Conservation (phyloP, 2,888 invertebrate genomes). For the Uropetala carovei region DNA sequence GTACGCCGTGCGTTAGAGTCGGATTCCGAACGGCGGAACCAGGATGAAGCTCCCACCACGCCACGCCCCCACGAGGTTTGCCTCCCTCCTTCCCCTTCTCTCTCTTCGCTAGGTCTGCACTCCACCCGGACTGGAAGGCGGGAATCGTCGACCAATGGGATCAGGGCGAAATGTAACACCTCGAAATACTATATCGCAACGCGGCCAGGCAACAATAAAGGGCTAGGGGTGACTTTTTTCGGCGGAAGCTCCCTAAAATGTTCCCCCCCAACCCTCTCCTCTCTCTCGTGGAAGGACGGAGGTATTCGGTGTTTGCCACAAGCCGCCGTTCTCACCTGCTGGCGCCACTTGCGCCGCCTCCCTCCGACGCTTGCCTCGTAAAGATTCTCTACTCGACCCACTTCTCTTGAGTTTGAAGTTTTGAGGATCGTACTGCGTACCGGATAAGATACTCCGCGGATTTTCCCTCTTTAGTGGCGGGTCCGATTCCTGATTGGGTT, state of each 20-base stretch:
- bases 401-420: neutral
- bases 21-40: neutral
- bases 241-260: neutral
- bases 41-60: neutral
- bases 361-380: neutral
- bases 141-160: neutral
- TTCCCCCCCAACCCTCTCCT: neutral
- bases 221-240: neutral
- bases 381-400: neutral
- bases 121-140: neutral
- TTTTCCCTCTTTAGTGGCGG: neutral
- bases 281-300: neutral
- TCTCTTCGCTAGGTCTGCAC: neutral
- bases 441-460: neutral
- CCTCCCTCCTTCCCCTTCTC: neutral
- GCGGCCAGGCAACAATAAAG: neutral
- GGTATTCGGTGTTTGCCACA: neutral
- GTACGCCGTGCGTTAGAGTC: neutral
- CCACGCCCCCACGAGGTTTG: neutral
- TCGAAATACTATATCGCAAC: neutral
- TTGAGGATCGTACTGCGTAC: neutral
- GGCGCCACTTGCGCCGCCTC: neutral
- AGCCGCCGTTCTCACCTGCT: neutral
- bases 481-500: neutral
- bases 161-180: neutral